These are phyloP conservation scores for Chaenodraco wilsoni DNA, from an alignment of 2,797 vertebrate species.

Conservation along the genomic window DNA sequence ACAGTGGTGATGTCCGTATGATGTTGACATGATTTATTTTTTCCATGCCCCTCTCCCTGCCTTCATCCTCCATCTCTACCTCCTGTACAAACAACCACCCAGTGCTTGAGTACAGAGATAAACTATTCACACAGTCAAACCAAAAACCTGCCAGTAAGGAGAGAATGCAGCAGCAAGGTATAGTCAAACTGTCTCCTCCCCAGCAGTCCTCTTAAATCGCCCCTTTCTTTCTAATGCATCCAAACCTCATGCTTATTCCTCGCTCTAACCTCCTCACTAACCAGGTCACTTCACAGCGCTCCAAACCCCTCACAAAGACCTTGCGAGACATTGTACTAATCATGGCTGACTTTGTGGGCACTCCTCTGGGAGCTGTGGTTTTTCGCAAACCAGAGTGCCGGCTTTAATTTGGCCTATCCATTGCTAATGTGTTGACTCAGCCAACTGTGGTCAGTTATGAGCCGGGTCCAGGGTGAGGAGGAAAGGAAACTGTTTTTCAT, in stretches of 20 bases:
- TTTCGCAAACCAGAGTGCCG: too few species aligned
- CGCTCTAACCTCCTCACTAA: constrained; percentile 65
- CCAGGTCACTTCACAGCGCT: constrained; percentile 43
- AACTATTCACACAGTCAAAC: constrained; percentile 95
- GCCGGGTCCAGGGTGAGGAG: constrained; percentile 40
- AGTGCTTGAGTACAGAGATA: constrained; percentile 98
- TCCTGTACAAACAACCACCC: constrained; percentile 79
- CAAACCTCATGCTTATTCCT: constrained; percentile 19
- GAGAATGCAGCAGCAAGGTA: constrained; percentile 93
- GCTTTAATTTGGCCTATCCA: constrained; percentile 58
- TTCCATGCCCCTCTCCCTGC: constrained; percentile 54
- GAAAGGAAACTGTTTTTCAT: constrained; percentile 62
- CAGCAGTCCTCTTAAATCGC: constrained; percentile 15
- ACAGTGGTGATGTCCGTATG: constrained; percentile 41
- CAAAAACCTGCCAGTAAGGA: constrained; percentile 92
- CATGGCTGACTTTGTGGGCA: constrained; percentile 59
- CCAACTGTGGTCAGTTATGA: constrained; percentile 60
- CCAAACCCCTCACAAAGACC: constrained; percentile 51
- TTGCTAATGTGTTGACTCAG: constrained; percentile 67
- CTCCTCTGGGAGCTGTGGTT: not conserved
- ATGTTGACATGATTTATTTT: constrained; percentile 76
- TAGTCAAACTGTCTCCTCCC: constrained; percentile 72
- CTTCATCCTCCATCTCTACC: constrained; percentile 48
- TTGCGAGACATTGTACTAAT: constrained; percentile 64
- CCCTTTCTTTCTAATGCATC: constrained; percentile 46